A percentile compares a stretch with the other conserved stretches of the same genome.
These are phyloP conservation scores for Ochotona princeps DNA, from an alignment of 2,113 vertebrate species.

Conservation along the genomic window DNA sequence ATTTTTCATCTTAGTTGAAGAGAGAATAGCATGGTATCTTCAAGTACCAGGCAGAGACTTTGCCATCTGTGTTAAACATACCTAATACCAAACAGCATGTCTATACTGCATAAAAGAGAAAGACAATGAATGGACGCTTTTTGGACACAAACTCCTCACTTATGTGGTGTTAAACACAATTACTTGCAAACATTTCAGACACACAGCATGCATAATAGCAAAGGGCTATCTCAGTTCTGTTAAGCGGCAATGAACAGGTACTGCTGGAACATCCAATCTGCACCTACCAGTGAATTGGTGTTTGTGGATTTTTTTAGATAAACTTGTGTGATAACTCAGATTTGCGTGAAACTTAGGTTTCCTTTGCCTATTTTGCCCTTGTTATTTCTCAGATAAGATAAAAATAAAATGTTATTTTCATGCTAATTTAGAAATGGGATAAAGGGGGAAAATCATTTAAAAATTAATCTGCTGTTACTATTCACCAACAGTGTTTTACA, in stretches of 20 bases:
- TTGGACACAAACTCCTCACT: not conserved
- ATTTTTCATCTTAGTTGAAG: conserved; percentile 10
- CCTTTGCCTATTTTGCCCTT: not conserved
- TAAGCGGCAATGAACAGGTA: not conserved
- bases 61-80: conserved; percentile 20
- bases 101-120: not conserved
- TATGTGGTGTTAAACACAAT: not conserved
- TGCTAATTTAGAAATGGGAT: conserved; percentile 16
- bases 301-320: conserved; percentile 15
- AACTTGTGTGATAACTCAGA: not conserved
- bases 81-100: not conserved
- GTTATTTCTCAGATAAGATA: conserved; percentile 18
- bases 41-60: not conserved
- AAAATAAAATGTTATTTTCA: not conserved
- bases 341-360: not conserved
- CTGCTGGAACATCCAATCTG: not conserved
- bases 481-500: not conserved
- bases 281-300: not conserved
- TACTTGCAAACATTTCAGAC: not conserved
- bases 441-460: not conserved
- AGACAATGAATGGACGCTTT: not conserved
- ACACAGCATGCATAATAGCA: not conserved
- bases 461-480: not conserved
- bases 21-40: conserved; percentile 18
- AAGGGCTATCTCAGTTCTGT: not conserved